A percentile compares a stretch with the other conserved stretches of the same genome.
Evolutionary conservation across 2,888 invertebrate species (phyloP).

Genomic region (Rhyacophila evoluta): DNA sequence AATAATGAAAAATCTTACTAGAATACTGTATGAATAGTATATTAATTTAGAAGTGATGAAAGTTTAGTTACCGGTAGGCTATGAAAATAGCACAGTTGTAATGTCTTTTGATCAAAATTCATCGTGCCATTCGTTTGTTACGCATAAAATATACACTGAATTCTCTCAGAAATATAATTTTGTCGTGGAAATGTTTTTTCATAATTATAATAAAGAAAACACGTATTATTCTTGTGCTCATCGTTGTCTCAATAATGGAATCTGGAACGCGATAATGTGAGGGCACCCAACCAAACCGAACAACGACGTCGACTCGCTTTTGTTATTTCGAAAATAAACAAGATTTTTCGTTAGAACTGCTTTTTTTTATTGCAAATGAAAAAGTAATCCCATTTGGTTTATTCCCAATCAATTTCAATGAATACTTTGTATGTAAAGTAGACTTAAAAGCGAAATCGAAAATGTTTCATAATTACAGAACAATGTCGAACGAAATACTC

Average conservation of each 20-base stretch:
- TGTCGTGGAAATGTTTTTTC: not conserved
- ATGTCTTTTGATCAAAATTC: not conserved
- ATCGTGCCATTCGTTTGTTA: not conserved
- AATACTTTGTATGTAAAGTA: not conserved
- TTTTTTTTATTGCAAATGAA: slow-evolving; percentile 20
- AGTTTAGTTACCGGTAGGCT: too few species aligned
- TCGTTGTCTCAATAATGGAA: slow-evolving; percentile 20
- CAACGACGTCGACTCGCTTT: not conserved
- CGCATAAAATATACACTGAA: not conserved
- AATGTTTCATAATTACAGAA: not conserved
- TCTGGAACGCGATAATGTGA: slow-evolving; percentile 22
- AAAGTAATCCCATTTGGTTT: slow-evolving; percentile 12
- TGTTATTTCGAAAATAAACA: slow-evolving; percentile 23
- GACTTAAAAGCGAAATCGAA: not conserved
- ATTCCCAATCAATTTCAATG: slow-evolving; percentile 15
- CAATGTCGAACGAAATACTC: not conserved
- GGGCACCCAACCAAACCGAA: slow-evolving; percentile 12
- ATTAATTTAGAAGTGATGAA: too few species aligned
- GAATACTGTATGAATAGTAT: too few species aligned
- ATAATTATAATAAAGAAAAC: slow-evolving; percentile 22
- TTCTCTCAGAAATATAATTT: not conserved
- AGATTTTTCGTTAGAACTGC: slow-evolving; percentile 1
- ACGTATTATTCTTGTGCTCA: slow-evolving; percentile 9
- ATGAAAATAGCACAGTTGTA: not conserved
- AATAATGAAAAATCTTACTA: too few species aligned